These are phyloP conservation scores for Epirrhoe alternata DNA, from an alignment of 2,888 invertebrate genomes.

Conservation along the genomic window DNA sequence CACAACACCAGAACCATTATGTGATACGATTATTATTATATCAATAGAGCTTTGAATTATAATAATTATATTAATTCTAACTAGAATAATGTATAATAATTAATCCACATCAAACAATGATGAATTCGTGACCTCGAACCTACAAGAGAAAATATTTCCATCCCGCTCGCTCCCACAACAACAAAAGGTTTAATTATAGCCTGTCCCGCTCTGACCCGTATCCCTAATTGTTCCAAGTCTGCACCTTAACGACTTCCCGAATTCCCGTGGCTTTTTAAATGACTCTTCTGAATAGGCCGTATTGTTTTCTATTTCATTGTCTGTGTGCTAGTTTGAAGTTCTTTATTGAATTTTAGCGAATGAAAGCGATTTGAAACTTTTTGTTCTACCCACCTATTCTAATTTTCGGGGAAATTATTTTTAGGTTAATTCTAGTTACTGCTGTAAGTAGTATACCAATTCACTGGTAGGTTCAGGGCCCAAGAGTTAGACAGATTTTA, in stretches of 20 bases:
- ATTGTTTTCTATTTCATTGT: conserved; percentile 49
- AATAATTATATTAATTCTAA: too few relatives aligned
- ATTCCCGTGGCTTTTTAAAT: conserved; percentile 70
- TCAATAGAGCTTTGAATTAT: too few relatives aligned
- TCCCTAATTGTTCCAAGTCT: conserved; percentile 73
- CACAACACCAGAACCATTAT: too few relatives aligned
- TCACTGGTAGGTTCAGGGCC: too few relatives aligned
- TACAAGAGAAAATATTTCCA: conserved; percentile 19
- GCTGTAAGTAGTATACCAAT: too few relatives aligned
- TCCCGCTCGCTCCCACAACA: conserved; percentile 33
- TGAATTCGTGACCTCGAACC: conserved; percentile 14
- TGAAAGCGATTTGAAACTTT: not conserved
- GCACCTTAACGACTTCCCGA: conserved; percentile 78
- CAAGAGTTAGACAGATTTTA: too few relatives aligned
- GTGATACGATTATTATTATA: too few relatives aligned
- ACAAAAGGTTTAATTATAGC: conserved; percentile 55
- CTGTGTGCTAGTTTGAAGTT: conserved; percentile 24
- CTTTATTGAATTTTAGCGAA: not conserved
- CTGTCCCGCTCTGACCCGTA: conserved; percentile 60
- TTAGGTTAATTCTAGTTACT: too few relatives aligned
- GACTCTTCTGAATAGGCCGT: conserved; percentile 48
- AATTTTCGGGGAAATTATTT: too few relatives aligned
- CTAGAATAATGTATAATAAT: too few relatives aligned
- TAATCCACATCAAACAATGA: not conserved
- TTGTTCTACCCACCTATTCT: too few relatives aligned